These are phyloP conservation scores for Lysiphlebus fabarum DNA, from an alignment of 1,140 invertebrate species.

Conservation along the genomic window DNA sequence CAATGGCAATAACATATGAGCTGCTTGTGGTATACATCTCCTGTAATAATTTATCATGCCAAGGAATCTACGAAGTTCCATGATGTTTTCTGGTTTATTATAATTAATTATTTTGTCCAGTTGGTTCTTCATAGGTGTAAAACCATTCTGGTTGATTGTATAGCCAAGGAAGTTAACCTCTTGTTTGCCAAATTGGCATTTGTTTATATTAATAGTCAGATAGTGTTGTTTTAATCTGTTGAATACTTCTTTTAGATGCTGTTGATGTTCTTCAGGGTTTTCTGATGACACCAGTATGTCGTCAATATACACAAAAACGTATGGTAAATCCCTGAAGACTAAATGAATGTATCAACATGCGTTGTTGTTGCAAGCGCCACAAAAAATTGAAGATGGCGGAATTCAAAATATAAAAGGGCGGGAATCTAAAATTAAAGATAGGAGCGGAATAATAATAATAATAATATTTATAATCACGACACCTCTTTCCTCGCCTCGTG, in stretches of 20 bases:
- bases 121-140: constrained; percentile 29
- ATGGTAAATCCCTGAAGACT: constrained; percentile 16
- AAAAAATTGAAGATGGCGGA: too few relatives aligned
- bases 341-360: constrained; percentile 28
- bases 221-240: constrained; percentile 1
- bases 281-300: constrained; percentile 24
- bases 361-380: too few relatives aligned
- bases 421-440: too few relatives aligned
- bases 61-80: constrained; percentile 41
- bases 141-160: constrained; percentile 36
- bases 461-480: too few relatives aligned
- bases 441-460: too few relatives aligned
- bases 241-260: constrained; percentile 20
- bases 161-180: constrained; percentile 32
- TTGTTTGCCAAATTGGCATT: constrained; percentile 2
- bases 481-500: too few relatives aligned
- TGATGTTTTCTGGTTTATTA: constrained; percentile 33
- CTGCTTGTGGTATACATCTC: constrained; percentile 30
- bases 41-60: constrained; percentile 48
- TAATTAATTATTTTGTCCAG: constrained; percentile 34
- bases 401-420: too few relatives aligned
- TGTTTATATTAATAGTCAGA: constrained; percentile 2
- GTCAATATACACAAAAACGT: constrained; percentile 23
- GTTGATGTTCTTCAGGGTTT: constrained; percentile 19
- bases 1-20: constrained; percentile 28